A percentile compares a stretch with the other conserved stretches of the same genome.
Evolutionary conservation across 1,140 invertebrate species (phyloP).

Genomic region (Hylaeus anthracinus): DNA sequence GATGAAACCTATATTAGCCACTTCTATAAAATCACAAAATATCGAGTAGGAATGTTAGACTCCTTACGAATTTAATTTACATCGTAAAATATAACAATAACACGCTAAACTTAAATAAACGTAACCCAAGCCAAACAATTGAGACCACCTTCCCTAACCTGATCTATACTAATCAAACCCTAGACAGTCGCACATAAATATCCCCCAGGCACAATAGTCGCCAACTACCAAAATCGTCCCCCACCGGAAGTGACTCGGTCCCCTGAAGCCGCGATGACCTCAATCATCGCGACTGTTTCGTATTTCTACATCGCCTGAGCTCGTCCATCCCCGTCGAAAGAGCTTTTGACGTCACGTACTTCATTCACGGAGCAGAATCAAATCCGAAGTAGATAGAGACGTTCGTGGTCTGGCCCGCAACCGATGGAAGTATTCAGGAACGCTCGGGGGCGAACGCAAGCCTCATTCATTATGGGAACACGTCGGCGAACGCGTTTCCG

Average conservation of each 20-base stretch:
- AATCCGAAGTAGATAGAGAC: conserved; percentile 27
- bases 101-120: too few species aligned
- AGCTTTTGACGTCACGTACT: conserved; percentile 25
- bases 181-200: too few species aligned
- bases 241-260: background rate
- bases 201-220: background rate
- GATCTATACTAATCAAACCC: too few species aligned
- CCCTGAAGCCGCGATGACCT: background rate
- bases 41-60: too few species aligned
- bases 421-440: conserved; percentile 14
- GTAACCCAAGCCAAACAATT: too few species aligned
- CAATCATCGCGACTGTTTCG: conserved; percentile 3
- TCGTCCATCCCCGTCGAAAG: background rate
- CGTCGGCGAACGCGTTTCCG: conserved; percentile 20
- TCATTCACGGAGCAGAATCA: background rate
- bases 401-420: conserved; percentile 11
- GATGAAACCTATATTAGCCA: too few species aligned
- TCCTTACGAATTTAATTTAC: too few species aligned
- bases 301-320: background rate
- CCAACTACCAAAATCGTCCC: background rate
- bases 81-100: too few species aligned
- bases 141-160: too few species aligned
- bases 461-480: background rate
- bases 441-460: background rate
- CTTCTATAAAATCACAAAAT: too few species aligned